These are phyloP conservation scores for Ephestia elutella DNA, from an alignment of 1,140 invertebrate genomes.

Conservation along the genomic window DNA sequence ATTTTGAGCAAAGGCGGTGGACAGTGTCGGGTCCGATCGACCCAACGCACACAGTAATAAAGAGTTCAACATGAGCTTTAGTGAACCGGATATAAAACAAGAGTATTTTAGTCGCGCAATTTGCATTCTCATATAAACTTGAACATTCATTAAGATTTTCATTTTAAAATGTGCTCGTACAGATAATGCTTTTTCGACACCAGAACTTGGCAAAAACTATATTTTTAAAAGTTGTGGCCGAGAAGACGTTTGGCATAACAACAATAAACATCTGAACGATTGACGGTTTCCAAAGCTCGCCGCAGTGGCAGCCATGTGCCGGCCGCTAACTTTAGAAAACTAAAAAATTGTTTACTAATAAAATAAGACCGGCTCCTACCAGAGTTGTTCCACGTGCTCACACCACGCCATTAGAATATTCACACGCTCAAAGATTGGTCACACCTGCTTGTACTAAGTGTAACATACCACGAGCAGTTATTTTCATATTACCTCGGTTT, in stretches of 20 bases:
- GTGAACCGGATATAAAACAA: too few relatives aligned
- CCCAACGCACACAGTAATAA: constrained; percentile 1
- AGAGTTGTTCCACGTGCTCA: not conserved
- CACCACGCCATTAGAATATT: not conserved
- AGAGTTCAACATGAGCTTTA: not conserved
- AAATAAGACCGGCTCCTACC: not conserved
- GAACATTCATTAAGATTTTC: not conserved
- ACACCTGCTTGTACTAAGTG: not conserved
- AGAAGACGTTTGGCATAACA: constrained; percentile 11
- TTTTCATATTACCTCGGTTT: not conserved
- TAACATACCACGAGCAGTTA: not conserved
- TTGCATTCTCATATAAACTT: too few relatives aligned
- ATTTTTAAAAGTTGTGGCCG: not conserved
- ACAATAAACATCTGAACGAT: constrained; percentile 30
- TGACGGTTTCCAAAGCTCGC: constrained; percentile 26
- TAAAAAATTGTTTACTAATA: not conserved
- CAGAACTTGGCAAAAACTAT: too few relatives aligned
- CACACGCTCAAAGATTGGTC: not conserved
- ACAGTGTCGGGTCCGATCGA: not conserved
- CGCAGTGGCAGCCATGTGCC: not conserved
- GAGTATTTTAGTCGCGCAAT: too few relatives aligned
- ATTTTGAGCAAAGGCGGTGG: not conserved
- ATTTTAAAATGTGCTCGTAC: not conserved
- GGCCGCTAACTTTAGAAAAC: not conserved
- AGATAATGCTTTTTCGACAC: too few relatives aligned